These are phyloP conservation scores for Drosophila pegasa DNA, from an alignment of 2,888 invertebrate species.

Conservation along the genomic window DNA sequence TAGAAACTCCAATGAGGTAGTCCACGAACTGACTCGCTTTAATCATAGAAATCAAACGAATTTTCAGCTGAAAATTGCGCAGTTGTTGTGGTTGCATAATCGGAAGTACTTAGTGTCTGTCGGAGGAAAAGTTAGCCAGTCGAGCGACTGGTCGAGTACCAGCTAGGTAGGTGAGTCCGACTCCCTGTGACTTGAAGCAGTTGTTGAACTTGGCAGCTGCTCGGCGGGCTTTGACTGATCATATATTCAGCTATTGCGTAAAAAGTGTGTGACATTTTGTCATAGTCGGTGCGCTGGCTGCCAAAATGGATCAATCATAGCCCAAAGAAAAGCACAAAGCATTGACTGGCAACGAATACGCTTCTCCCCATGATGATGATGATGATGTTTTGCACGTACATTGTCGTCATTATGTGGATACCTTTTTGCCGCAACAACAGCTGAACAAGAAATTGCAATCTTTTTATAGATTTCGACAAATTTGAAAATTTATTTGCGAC, in stretches of 20 bases:
- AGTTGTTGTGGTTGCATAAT: slow-evolving; percentile 69
- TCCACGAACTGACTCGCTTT: slow-evolving; percentile 3
- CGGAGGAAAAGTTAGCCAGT: slow-evolving; percentile 7
- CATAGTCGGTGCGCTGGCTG: slow-evolving; percentile 37
- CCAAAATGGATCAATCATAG: slow-evolving; percentile 75
- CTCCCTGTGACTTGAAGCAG: not conserved
- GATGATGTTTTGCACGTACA: slow-evolving; percentile 31
- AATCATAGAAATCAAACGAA: slow-evolving; percentile 12
- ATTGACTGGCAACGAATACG: slow-evolving; percentile 61
- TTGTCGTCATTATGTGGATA: slow-evolving; percentile 74
- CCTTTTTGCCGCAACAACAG: slow-evolving; percentile 66
- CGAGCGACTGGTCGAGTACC: slow-evolving; percentile 12
- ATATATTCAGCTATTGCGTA: slow-evolving; percentile 47
- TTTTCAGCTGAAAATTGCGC: slow-evolving; percentile 64
- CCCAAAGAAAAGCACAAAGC: slow-evolving; percentile 40
- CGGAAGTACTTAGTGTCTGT: slow-evolving; percentile 10
- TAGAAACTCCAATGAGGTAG: slow-evolving; percentile 4
- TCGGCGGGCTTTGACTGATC: slow-evolving; percentile 8
- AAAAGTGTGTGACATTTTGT: slow-evolving; percentile 56
- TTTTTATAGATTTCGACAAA: slow-evolving; percentile 81
- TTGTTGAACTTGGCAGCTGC: slow-evolving; percentile 25
- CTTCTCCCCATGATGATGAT: slow-evolving; percentile 34
- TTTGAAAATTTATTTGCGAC: slow-evolving; percentile 71
- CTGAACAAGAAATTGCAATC: slow-evolving; percentile 75
- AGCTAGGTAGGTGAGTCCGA: slow-evolving; percentile 34